Evolutionary conservation across 37 sponge, comb jelly and placozoan species (phyloP).

Genomic region (Beroe ovata): DNA sequence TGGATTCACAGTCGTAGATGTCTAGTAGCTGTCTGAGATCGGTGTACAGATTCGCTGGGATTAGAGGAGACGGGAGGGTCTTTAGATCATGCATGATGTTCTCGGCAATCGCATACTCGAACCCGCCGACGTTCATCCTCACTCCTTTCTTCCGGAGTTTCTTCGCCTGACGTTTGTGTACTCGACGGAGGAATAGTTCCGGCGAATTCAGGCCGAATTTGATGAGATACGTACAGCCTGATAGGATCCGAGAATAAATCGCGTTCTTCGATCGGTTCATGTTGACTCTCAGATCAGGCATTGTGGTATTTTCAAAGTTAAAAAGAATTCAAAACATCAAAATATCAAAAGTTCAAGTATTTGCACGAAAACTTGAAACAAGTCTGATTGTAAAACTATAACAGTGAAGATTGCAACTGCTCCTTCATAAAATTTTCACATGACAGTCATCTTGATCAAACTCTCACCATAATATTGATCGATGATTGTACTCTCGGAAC

Average conservation of each 20-base stretch:
- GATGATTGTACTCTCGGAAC: too few species aligned
- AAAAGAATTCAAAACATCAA: not conserved
- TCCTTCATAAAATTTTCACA: conserved; percentile 18
- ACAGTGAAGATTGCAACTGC: too few species aligned
- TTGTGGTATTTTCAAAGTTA: not conserved
- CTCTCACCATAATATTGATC: too few species aligned
- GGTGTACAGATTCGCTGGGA: not conserved
- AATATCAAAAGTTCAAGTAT: not conserved
- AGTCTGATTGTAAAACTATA: not conserved
- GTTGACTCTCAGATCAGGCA: conserved; percentile 25
- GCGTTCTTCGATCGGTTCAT: conserved; percentile 16
- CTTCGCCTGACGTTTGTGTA: conserved; percentile 55
- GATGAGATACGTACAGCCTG: conserved; percentile 26
- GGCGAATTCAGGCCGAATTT: conserved; percentile 26
- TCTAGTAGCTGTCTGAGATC: conserved; percentile 31
- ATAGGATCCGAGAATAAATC: not conserved
- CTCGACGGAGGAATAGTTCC: conserved; percentile 23
- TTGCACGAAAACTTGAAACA: too few species aligned
- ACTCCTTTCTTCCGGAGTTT: conserved; percentile 38
- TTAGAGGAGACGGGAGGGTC: conserved; percentile 27
- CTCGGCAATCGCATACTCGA: conserved; percentile 51
- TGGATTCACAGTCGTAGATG: not conserved
- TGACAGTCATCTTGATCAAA: too few species aligned
- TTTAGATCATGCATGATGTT: conserved; percentile 30
- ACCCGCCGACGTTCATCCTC: conserved; percentile 23